Evolutionary conservation across 2,888 invertebrate species (phyloP).

Genomic region (Tanypteryx hageni): DNA sequence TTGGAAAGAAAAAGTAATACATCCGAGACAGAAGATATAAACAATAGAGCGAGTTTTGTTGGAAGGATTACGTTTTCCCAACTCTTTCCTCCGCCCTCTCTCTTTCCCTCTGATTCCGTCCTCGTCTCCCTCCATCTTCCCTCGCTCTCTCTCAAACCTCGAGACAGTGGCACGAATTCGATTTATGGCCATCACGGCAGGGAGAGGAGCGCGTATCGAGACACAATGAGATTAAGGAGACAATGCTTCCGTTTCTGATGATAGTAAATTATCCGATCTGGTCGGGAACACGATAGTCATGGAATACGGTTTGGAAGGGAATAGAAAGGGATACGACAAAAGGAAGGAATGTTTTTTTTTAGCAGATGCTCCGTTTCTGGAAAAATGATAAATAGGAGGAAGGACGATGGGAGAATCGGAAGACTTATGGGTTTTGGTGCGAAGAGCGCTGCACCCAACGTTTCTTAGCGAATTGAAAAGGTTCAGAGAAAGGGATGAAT

Average conservation of each 20-base stretch:
- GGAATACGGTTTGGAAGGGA: constrained; percentile 11
- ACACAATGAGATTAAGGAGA: constrained; percentile 32
- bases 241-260: constrained; percentile 33
- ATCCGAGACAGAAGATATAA: too few relatives aligned
- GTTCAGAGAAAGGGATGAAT: too few relatives aligned
- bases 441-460: too few relatives aligned
- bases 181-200: too few relatives aligned
- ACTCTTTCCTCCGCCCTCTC: background rate
- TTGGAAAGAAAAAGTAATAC: too few relatives aligned
- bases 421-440: background rate
- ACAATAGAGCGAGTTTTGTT: too few relatives aligned
- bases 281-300: background rate
- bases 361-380: too few relatives aligned
- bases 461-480: too few relatives aligned
- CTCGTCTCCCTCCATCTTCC: background rate
- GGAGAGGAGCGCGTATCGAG: background rate
- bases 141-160: background rate
- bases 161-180: too few relatives aligned
- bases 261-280: background rate
- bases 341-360: background rate
- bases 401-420: background rate
- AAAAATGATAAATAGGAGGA: background rate
- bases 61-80: background rate
- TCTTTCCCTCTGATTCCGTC: background rate
- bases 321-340: background rate